Percentiles rank a stretch among this genome's conserved stretches.
Evolutionary conservation across 2,113 vertebrate genomes (phyloP).

Genomic region (Tetrax tetrax): DNA sequence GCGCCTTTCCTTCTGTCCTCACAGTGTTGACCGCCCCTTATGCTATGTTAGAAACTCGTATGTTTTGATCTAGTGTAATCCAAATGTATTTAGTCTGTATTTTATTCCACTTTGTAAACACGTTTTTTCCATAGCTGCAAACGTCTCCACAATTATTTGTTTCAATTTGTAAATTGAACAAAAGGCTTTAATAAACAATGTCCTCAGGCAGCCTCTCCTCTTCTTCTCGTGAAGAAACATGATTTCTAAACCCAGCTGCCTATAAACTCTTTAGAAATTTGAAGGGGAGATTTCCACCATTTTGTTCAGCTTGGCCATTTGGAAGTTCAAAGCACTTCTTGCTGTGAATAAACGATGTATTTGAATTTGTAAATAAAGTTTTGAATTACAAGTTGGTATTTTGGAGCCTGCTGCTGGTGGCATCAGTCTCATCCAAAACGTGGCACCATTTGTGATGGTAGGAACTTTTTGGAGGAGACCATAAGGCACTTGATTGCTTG

Average conservation of each 20-base stretch:
- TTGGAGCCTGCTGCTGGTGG: background rate
- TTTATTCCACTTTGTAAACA: conserved; percentile 80
- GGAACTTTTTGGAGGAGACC: background rate
- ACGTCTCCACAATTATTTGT: conserved; percentile 80
- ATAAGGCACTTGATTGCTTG: background rate
- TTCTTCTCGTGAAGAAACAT: conserved; percentile 22
- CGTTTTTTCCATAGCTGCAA: conserved; percentile 79
- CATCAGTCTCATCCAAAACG: background rate
- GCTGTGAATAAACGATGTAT: background rate
- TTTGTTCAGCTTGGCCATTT: conserved; percentile 40
- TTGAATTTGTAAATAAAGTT: conserved; percentile 7
- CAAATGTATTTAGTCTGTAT: conserved; percentile 81
- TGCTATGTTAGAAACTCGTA: conserved; percentile 47
- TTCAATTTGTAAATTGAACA: conserved; percentile 82
- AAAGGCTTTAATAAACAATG: conserved; percentile 79
- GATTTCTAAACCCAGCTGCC: conserved; percentile 27
- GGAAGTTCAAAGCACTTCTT: conserved; percentile 25
- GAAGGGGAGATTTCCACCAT: conserved; percentile 9
- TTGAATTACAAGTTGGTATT: background rate
- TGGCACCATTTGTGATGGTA: background rate
- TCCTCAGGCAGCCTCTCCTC: conserved; percentile 66
- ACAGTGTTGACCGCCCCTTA: background rate
- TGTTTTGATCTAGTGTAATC: conserved; percentile 71
- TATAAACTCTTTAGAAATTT: conserved; percentile 19
- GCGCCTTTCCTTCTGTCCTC: conserved; percentile 66